Evolutionary conservation across 2,113 vertebrate genomes (phyloP).

Genomic region (Macrotus californicus): DNA sequence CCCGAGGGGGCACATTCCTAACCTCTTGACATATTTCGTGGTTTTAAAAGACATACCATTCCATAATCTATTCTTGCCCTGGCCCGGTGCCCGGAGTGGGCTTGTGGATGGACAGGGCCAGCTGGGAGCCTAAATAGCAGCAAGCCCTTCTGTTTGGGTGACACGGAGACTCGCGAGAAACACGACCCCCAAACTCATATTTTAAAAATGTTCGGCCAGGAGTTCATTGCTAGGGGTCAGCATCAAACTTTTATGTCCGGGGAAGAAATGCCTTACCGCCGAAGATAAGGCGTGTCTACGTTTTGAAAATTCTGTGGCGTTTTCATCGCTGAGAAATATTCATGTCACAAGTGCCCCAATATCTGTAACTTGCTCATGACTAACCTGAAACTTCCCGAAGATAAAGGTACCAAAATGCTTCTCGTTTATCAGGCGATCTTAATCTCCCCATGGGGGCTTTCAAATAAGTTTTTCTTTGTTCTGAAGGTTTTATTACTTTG

Average conservation of each 20-base stretch:
- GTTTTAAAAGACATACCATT: not conserved
- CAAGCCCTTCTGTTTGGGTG: not conserved
- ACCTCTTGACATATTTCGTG: not conserved
- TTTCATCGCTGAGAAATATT: not conserved
- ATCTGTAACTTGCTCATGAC: not conserved
- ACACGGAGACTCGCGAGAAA: not conserved
- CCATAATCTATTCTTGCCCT: not conserved
- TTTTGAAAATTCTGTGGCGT: not conserved
- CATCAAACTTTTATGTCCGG: not conserved
- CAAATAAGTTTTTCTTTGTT: not conserved
- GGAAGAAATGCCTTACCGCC: not conserved
- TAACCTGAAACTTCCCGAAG: not conserved
- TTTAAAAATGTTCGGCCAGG: not conserved
- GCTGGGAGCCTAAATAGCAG: not conserved
- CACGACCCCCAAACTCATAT: not conserved
- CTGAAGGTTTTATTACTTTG: no score
- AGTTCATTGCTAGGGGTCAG: not conserved
- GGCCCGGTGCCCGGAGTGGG: not conserved
- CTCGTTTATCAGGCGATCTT: not conserved
- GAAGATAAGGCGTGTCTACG: not conserved
- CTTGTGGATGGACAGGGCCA: not conserved
- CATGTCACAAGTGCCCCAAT: not conserved
- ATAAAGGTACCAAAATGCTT: not conserved
- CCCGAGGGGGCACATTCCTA: not conserved
- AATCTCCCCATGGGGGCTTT: not conserved